Evolutionary conservation across 92 coral and sea anemone species (phyloP).

Genomic region (Metridium senile): DNA sequence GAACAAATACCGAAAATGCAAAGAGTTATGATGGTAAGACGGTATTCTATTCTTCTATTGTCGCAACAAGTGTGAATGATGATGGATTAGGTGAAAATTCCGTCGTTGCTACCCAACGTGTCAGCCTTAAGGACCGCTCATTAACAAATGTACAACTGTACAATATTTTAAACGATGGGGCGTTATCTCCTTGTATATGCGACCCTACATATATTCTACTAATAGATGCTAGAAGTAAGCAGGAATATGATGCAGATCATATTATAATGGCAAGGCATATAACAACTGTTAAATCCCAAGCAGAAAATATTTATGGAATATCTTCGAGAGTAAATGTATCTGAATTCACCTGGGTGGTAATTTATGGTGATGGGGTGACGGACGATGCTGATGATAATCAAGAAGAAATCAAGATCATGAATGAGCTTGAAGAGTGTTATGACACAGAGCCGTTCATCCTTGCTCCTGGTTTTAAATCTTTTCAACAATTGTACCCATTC

Average conservation of each 20-base stretch:
- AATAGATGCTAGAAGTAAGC: slow-evolving; percentile 70
- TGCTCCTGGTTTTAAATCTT: slow-evolving; percentile 72
- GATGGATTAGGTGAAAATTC: slow-evolving; percentile 49
- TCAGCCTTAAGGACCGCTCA: slow-evolving; percentile 24
- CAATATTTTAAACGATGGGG: slow-evolving; percentile 92
- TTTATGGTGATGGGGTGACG: slow-evolving; percentile 69
- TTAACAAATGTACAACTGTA: slow-evolving; percentile 76
- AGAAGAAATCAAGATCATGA: slow-evolving; percentile 65
- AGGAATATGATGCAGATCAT: slow-evolving; percentile 64
- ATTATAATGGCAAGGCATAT: slow-evolving; percentile 69
- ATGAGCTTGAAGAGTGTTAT: slow-evolving; percentile 66
- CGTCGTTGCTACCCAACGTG: slow-evolving; percentile 60
- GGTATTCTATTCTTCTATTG: not conserved
- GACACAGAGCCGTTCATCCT: slow-evolving; percentile 70
- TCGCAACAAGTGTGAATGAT: slow-evolving; percentile 14
- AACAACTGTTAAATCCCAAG: slow-evolving; percentile 54
- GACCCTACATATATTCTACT: slow-evolving; percentile 88
- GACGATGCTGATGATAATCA: slow-evolving; percentile 36
- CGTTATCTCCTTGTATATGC: slow-evolving; percentile 74
- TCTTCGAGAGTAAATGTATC: slow-evolving; percentile 43
- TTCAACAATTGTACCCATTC: slow-evolving; percentile 71
- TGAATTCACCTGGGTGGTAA: slow-evolving; percentile 80
- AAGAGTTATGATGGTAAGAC: not conserved
- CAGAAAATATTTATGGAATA: slow-evolving; percentile 58
- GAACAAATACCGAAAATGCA: not conserved